Conservation (phyloP, 2,113 vertebrate species). For the Phyllostomus discolor region DNA sequence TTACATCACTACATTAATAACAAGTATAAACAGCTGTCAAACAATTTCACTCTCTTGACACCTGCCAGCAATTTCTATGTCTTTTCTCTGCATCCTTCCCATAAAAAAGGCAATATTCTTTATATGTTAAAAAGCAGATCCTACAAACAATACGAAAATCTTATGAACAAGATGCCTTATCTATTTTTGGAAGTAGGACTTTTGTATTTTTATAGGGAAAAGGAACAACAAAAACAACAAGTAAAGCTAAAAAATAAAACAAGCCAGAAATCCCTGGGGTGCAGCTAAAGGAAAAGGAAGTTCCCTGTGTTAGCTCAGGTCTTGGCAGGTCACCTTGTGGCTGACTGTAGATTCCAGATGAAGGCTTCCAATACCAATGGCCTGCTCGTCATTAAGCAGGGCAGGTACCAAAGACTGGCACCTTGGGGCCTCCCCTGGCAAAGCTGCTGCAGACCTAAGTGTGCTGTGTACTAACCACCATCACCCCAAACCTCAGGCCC, state of each 20-base stretch:
- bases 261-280: neutral
- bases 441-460: neutral
- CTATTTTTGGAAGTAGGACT: neutral
- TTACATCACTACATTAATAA: neutral
- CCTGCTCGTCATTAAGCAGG: neutral
- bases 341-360: neutral
- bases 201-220: neutral
- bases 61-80: neutral
- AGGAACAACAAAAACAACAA: neutral
- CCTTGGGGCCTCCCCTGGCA: neutral
- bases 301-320: rapidly evolving
- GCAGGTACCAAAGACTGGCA: neutral
- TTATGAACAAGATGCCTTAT: neutral
- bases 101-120: neutral
- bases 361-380: neutral
- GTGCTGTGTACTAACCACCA: neutral
- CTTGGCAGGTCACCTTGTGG: neutral
- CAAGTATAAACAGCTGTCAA: neutral
- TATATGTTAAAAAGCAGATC: neutral
- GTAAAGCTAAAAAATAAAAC: neutral
- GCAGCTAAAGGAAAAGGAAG: rapidly evolving
- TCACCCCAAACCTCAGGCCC: neutral
- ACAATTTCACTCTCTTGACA: neutral
- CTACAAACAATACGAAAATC: neutral
- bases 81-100: neutral